These are phyloP conservation scores for Spondyliosoma cantharus DNA, from an alignment of 2,797 vertebrate species.

Conservation along the genomic window DNA sequence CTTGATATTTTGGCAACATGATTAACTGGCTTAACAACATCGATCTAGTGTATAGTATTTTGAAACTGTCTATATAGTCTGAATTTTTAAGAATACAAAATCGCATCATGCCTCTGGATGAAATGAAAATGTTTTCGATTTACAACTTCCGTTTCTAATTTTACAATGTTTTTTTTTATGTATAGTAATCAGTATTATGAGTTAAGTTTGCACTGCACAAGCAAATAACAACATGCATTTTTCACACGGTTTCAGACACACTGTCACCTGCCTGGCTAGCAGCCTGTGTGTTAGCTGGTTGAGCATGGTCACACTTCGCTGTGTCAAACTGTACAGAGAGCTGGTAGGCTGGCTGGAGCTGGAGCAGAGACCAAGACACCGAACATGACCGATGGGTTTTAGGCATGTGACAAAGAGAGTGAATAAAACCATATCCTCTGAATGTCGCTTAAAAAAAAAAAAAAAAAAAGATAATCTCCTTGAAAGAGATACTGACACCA, in stretches of 20 bases:
- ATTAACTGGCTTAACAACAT: background rate
- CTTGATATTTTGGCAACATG: background rate
- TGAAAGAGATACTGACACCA: no score
- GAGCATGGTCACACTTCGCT: constrained; percentile 48
- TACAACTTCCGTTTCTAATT: background rate
- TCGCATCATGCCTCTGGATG: background rate
- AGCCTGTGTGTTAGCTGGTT: constrained; percentile 64
- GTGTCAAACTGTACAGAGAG: constrained; percentile 60
- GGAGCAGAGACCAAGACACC: constrained; percentile 71
- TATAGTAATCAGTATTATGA: background rate
- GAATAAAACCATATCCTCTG: background rate
- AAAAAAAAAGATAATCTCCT: no score
- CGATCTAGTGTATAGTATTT: background rate
- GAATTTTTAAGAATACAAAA: background rate
- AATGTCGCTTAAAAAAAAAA: background rate
- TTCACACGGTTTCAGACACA: constrained; percentile 35
- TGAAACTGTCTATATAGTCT: background rate
- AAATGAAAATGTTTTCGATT: background rate
- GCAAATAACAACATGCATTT: constrained; percentile 41
- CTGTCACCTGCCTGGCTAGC: constrained; percentile 76
- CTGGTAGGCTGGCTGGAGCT: constrained; percentile 64
- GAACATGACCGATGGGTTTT: constrained; percentile 22
- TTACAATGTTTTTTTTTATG: background rate
- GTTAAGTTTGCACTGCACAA: background rate
- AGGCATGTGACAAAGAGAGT: background rate